These are phyloP conservation scores for Drosophila incognita DNA, from an alignment of 2,888 invertebrate species.

Conservation along the genomic window DNA sequence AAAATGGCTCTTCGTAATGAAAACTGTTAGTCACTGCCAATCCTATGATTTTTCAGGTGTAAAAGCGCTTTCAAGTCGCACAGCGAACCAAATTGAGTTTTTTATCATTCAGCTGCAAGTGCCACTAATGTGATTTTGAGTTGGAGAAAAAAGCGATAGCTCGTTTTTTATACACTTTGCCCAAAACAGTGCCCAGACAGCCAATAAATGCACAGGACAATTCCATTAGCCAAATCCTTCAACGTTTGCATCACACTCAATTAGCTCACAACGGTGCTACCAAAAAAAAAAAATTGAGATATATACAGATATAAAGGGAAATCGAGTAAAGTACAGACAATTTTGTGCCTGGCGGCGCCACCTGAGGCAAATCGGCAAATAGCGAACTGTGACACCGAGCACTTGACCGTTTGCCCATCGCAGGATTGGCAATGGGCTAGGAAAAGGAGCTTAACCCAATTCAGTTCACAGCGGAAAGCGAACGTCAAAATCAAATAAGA, in stretches of 20 bases:
- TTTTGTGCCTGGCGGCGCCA: slow-evolving; percentile 30
- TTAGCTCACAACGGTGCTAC: slow-evolving; percentile 47
- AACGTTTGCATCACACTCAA: slow-evolving; percentile 58
- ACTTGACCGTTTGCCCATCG: slow-evolving; percentile 2
- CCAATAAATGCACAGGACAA: slow-evolving; percentile 54
- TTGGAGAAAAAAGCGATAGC: slow-evolving; percentile 20
- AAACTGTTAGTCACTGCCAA: background rate
- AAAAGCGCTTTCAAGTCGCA: background rate
- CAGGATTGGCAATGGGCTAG: background rate
- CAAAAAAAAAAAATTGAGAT: slow-evolving; percentile 18
- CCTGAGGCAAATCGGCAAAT: slow-evolving; percentile 62
- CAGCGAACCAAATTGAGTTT: slow-evolving; percentile 1
- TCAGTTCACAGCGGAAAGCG: slow-evolving; percentile 30
- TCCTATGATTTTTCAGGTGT: background rate
- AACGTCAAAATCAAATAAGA: slow-evolving; percentile 38
- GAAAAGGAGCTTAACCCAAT: slow-evolving; percentile 46
- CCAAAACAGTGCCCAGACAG: slow-evolving; percentile 8
- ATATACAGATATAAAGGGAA: background rate
- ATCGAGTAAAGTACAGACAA: slow-evolving; percentile 22
- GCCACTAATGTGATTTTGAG: slow-evolving; percentile 30
- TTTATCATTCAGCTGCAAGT: slow-evolving; percentile 4
- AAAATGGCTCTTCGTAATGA: background rate
- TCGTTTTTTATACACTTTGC: slow-evolving; percentile 18
- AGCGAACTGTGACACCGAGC: slow-evolving; percentile 46
- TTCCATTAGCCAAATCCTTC: slow-evolving; percentile 34